Evolutionary conservation across 2,888 invertebrate species (phyloP), one percentile per base, ranked within the genome.

Genomic region (Orthonychiurus folsomi): DNA sequence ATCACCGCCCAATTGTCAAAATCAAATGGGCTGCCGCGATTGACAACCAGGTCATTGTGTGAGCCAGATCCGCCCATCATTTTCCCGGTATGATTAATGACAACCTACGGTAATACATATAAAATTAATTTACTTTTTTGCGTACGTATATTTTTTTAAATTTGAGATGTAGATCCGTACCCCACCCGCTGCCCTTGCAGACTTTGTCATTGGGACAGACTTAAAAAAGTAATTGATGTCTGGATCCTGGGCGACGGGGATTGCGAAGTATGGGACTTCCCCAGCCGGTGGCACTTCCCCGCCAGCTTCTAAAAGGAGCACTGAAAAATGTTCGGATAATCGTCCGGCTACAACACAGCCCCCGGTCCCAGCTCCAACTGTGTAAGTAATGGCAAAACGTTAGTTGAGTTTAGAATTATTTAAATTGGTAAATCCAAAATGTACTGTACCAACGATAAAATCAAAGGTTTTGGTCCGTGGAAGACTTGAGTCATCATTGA

Each of bases 301-400:
- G 1, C 82, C 82, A 20, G 81, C 80, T 74, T 83, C 83, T 56
- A 82, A 74, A 20, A 83, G 71, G 27, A 82, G 73, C 15, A 82
- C 77, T 24, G 75, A 78, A 78, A 79, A 81, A n/a, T 78, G 64
- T 70, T 81, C 81, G 0, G 78, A 76, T 0, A 82, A 73, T 60
- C 82, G 76, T 61, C 75, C 78, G 0, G 82, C 82, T 1, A 83
- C 67, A 0, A 80, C 80, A 0, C 81, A 79, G 1, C 83, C 83
- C 1, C 81, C 81, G 0, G 81, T 78, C 23, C 82, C 81, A 1
- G 75, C 78, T 1, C 81, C 80, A 21, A 81, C 77, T 75, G 21
- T 37, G 57, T 5, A 21, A 52, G n/a, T 20, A 52, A 12, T n/a
- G n/a, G 15, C 5, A 37, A 37, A 37, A 37, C 15, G 9, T 15